Conservation (phyloP, 2,797 vertebrate species). For the Mionectes olivaceus region DNA sequence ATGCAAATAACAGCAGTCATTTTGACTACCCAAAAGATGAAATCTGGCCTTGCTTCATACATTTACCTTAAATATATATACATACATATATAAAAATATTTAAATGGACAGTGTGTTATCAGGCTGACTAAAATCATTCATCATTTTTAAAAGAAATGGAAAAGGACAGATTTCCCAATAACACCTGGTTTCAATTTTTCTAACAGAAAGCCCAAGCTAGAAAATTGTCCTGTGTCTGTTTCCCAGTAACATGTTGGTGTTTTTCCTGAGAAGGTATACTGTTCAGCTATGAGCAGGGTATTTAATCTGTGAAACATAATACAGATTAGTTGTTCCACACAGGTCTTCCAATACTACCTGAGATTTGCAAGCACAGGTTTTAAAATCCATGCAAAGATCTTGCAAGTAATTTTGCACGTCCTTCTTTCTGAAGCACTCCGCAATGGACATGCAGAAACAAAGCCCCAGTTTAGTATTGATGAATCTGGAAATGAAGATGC, state of each 20-base stretch:
- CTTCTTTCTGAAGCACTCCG: background rate
- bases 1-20: background rate
- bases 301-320: background rate
- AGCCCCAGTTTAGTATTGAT: accelerated
- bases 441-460: background rate
- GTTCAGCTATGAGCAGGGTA: background rate
- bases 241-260: background rate
- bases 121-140: background rate
- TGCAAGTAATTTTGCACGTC: background rate
- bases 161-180: background rate
- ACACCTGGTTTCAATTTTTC: background rate
- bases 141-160: background rate
- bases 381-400: background rate
- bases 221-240: background rate
- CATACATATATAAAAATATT: background rate
- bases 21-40: background rate
- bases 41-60: background rate
- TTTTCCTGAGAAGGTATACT: background rate
- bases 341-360: background rate
- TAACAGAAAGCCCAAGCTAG: background rate
- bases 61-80: background rate
- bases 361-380: background rate
- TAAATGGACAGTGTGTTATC: background rate
- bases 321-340: background rate
- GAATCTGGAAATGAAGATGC: background rate